Evolutionary conservation across 2,113 vertebrate genomes (phyloP).

Genomic region (Cinclus mexicanus): DNA sequence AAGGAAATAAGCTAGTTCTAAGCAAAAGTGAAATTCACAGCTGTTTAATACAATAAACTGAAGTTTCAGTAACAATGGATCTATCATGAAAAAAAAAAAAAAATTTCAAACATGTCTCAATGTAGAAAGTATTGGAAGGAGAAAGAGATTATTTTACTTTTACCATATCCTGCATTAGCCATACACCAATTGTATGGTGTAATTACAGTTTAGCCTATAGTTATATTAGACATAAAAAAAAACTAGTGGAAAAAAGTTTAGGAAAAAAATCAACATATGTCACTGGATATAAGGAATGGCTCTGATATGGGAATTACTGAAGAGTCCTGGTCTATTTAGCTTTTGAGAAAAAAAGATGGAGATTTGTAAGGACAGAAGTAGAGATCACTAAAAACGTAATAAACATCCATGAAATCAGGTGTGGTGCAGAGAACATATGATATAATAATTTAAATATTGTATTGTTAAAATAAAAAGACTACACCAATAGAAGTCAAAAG

Average conservation of each 20-base stretch:
- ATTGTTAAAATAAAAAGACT: not conserved
- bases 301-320: not conserved
- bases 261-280: not conserved
- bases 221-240: not conserved
- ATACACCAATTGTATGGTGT: not conserved
- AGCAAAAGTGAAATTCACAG: not conserved
- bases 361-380: not conserved
- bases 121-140: not conserved
- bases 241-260: rapidly evolving
- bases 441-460: not conserved
- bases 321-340: not conserved
- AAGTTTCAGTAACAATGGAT: not conserved
- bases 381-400: not conserved
- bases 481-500: not conserved
- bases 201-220: not conserved
- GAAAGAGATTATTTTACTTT: not conserved
- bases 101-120: not conserved
- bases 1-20: not conserved
- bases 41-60: not conserved
- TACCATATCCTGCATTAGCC: not conserved
- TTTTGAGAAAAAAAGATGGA: not conserved
- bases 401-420: not conserved
- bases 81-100: not conserved
- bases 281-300: not conserved
- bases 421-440: not conserved